These are phyloP conservation scores for Numenius arquata DNA, from an alignment of 2,113 vertebrate species.

Conservation along the genomic window DNA sequence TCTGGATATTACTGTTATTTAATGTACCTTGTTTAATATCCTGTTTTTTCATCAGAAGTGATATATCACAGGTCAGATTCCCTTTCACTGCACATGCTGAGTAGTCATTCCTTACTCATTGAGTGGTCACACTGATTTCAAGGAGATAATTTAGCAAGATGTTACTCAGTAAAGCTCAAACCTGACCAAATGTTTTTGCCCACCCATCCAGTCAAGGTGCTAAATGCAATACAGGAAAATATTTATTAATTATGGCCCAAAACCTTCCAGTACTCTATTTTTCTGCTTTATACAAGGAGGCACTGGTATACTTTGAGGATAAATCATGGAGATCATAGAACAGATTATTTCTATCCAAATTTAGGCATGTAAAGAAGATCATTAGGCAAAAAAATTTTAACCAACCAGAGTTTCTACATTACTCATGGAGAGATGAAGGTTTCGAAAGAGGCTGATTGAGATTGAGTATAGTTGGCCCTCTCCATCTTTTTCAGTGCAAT, in stretches of 20 bases:
- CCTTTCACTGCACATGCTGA: slow-evolving; percentile 15
- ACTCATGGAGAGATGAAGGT: not conserved
- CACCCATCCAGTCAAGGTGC: not conserved
- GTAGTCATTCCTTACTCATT: not conserved
- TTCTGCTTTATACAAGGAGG: not conserved
- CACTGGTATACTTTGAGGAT: not conserved
- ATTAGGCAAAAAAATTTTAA: not conserved
- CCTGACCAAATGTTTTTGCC: not conserved
- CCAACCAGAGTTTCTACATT: not conserved
- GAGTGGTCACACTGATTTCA: not conserved
- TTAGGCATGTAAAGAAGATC: not conserved
- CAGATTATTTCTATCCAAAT: not conserved
- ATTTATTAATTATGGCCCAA: not conserved
- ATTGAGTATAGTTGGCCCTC: not conserved
- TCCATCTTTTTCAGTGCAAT: not conserved
- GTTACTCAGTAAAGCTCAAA: not conserved
- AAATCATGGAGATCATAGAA: not conserved
- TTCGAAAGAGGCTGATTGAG: not conserved
- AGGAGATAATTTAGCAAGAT: not conserved
- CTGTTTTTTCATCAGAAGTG: not conserved
- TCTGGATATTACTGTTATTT: slow-evolving; percentile 6
- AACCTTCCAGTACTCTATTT: not conserved
- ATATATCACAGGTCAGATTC: not conserved
- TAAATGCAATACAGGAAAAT: not conserved
- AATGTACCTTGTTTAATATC: slow-evolving; percentile 35